phyloP scores from a whole-genome alignment of 2,113 vertebrate species.

The Stercorarius parasiticus region DNA sequence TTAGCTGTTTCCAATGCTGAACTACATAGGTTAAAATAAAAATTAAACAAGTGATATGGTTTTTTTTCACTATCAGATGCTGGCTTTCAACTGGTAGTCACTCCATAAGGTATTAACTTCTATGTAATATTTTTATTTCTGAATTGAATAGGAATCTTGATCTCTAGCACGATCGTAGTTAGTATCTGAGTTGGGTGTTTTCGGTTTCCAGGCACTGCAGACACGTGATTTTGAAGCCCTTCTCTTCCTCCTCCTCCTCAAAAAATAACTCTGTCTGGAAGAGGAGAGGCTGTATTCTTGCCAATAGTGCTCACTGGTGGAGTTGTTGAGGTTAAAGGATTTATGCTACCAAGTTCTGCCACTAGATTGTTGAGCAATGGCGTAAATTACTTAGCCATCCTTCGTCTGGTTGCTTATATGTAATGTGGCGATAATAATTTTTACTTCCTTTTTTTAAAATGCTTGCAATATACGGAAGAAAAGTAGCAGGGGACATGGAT shows the following conservation, averaged over 20 bases:
- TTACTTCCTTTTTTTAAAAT: neutral
- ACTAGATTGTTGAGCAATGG: neutral
- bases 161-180: neutral
- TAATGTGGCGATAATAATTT: neutral
- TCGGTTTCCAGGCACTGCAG: neutral
- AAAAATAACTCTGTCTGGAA: neutral
- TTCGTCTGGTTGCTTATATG: neutral
- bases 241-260: neutral
- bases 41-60: neutral
- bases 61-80: neutral
- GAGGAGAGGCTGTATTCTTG: neutral
- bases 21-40: neutral
- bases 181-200: neutral
- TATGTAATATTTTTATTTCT: neutral
- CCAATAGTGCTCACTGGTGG: neutral
- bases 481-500: neutral
- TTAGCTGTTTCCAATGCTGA: neutral
- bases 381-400: neutral
- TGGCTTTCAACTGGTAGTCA: neutral
- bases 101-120: neutral
- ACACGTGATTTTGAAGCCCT: neutral
- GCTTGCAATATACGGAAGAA: neutral
- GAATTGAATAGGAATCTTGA: neutral
- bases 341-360: neutral
- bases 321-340: neutral